These are phyloP conservation scores for Troilus luridus DNA, from an alignment of 2,888 invertebrate species.

Conservation along the genomic window DNA sequence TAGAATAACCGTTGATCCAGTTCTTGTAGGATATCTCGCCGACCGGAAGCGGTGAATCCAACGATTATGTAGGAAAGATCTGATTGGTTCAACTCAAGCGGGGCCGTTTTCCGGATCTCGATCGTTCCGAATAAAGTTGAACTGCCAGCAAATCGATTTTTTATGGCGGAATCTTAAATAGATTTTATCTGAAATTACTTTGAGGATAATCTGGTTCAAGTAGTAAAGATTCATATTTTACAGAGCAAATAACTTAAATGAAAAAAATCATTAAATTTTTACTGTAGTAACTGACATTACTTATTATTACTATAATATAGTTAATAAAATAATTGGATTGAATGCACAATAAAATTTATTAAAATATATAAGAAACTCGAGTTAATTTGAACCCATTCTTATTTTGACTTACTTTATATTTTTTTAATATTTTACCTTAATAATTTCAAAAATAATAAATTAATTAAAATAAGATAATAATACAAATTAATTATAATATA, in stretches of 20 bases:
- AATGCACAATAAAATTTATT: too few relatives aligned
- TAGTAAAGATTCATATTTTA: not conserved
- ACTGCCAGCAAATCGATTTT: not conserved
- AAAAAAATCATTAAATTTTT: not conserved
- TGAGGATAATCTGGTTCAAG: not conserved
- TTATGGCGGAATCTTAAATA: not conserved
- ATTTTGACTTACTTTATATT: too few relatives aligned
- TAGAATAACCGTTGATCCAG: constrained; percentile 12
- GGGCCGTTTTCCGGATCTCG: not conserved
- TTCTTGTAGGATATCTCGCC: not conserved
- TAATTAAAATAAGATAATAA: too few relatives aligned
- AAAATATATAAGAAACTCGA: too few relatives aligned
- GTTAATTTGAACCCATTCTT: too few relatives aligned
- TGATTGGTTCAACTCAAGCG: constrained; percentile 1
- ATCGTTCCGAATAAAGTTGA: not conserved
- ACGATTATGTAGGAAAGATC: not conserved
- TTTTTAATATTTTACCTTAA: too few relatives aligned
- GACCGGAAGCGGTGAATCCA: not conserved
- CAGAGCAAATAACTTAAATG: not conserved
- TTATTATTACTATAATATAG: too few relatives aligned
- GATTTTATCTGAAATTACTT: not conserved
- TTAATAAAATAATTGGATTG: too few relatives aligned
- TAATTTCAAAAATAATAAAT: too few relatives aligned
- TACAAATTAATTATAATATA: too few relatives aligned
- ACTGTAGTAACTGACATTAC: too few relatives aligned